Base-by-base conservation (phyloP, 2,113 vertebrate genomes). In the Taurulus bubalis region DNA sequence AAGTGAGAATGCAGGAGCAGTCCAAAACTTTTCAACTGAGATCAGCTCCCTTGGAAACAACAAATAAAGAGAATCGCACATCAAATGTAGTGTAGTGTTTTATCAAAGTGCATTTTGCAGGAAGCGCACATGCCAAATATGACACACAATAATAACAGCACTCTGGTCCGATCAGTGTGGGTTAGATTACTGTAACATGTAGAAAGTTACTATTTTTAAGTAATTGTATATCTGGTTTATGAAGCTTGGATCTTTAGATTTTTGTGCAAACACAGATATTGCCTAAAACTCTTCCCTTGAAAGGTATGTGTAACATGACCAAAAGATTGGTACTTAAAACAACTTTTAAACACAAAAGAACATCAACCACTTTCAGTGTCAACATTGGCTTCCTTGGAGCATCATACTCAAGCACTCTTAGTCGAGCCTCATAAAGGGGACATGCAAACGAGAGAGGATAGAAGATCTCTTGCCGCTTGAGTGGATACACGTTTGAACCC, bases 1-100 rank as follows among this genome's bases (percentile, higher is more conserved):
- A 98, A 97, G 94, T 96, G 96, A 97, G 96, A 97, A 93, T 85
- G 67, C 58, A 59, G 60, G 30, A 51, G 34, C 45, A 82, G 36
- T 36, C 59, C 8, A 68, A 79, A 14, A 67, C 62, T 12, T 75
- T 76, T 36, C 36, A 81, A 82, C 53, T 3, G 28, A 71, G 51
- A 64, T 68, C 20, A 62, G 49, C 80, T 77, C 22, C n/a, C 36
- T 28, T 51, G 38, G 15, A 76, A 66, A 70, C 62, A 24, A 22
- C 22, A 79, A 83, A 66, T 74, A 34, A 26, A 68, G 9, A 51
- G 24, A 30, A 59, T 59, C 3, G 14, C 22, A 26, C 0, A 60
- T 68, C 22, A 71, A 58, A 66, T 11, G 2, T 11, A 73, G 4
- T 47, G 20, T 26, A 14, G 1, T 18, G 16, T 69, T 30, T 55